Conservation (phyloP, 2,113 vertebrate genomes). For the Carollia perspicillata region DNA sequence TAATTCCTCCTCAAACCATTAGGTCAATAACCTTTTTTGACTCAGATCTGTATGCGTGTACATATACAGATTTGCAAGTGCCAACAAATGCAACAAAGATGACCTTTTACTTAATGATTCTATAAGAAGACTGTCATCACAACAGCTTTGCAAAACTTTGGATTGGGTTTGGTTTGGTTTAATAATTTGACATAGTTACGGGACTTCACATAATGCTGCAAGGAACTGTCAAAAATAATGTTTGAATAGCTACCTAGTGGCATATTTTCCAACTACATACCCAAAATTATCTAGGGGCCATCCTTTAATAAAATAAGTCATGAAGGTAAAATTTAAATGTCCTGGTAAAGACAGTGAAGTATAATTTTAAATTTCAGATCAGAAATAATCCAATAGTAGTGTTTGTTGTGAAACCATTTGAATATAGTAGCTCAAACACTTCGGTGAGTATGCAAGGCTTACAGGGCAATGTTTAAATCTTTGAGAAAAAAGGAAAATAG, state of each 20-base stretch:
- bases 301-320: no score
- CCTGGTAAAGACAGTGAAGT: no score
- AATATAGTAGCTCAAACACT: no score
- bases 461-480: no score
- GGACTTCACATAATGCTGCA: not conserved
- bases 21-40: not conserved
- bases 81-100: not conserved
- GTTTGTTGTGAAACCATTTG: no score
- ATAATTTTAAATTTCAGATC: no score
- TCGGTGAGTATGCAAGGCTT: no score
- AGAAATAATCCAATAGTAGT: no score
- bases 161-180: not conserved
- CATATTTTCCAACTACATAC: not conserved
- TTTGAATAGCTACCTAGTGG: not conserved
- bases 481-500: no score
- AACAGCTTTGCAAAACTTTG: not conserved
- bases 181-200: not conserved
- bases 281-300: no score
- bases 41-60: not conserved
- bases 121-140: not conserved
- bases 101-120: not conserved
- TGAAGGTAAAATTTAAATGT: no score
- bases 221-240: not conserved
- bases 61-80: not conserved
- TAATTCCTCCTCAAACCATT: not conserved